Evolutionary conservation across 2,888 invertebrate genomes (phyloP).

Genomic region (Drosophila phalerata): DNA sequence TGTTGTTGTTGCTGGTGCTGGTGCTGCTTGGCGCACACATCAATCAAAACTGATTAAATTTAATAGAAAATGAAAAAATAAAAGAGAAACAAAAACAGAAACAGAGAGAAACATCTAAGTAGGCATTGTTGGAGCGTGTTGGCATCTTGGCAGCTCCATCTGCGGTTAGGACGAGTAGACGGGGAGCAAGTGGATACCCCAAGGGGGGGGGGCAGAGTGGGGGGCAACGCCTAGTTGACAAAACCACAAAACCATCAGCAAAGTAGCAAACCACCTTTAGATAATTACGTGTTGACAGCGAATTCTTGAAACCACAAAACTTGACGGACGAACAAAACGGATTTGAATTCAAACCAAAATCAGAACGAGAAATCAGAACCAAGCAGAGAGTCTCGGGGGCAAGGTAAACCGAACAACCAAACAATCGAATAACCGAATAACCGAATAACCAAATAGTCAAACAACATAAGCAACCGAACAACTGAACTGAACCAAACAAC

Average conservation of each 20-base stretch:
- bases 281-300: constrained; percentile 21
- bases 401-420: constrained; percentile 55
- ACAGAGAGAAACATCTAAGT: constrained; percentile 49
- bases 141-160: constrained; percentile 75
- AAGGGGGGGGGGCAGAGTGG: neutral
- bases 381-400: constrained; percentile 44
- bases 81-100: constrained; percentile 2
- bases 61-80: constrained; percentile 42
- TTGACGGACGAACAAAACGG: constrained; percentile 12
- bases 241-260: constrained; percentile 19
- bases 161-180: constrained; percentile 45
- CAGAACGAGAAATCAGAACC: constrained; percentile 23
- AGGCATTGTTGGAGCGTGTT: constrained; percentile 71
- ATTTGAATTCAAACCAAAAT: constrained; percentile 32
- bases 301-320: constrained; percentile 25
- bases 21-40: constrained; percentile 62
- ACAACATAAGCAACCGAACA: constrained; percentile 40
- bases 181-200: neutral
- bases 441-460: constrained; percentile 19
- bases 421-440: constrained; percentile 16
- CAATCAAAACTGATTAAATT: constrained; percentile 77
- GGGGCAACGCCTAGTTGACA: constrained; percentile 7
- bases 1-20: constrained; percentile 23
- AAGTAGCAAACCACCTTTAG: constrained; percentile 31
- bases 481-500: constrained; percentile 38